phyloP scores from a whole-genome alignment of 2,888 invertebrate species.

The Oxycera nigricornis region DNA sequence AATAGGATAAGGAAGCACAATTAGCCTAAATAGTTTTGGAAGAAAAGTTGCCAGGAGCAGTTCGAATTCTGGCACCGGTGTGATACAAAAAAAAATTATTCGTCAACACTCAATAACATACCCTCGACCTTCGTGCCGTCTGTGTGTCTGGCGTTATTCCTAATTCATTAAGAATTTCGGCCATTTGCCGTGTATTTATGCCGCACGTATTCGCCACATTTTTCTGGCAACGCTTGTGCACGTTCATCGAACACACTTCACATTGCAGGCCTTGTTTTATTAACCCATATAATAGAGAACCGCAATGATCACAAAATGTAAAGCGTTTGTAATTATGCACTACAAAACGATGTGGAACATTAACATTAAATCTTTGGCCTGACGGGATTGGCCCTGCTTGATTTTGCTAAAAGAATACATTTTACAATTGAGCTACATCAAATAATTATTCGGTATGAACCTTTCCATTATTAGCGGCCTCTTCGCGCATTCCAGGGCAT shows the following conservation, averaged over 20 bases:
- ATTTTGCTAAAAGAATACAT: conserved; percentile 56
- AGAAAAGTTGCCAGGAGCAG: too few species aligned
- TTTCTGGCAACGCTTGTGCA: conserved; percentile 98
- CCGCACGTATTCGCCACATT: conserved; percentile 99
- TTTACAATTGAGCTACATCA: background rate
- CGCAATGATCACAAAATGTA: conserved; percentile 99
- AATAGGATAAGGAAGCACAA: too few species aligned
- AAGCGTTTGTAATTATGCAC: conserved; percentile 97
- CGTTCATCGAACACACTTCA: conserved; percentile 95
- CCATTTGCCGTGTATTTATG: conserved; percentile 96
- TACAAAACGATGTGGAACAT: conserved; percentile 95
- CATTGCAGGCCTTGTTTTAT: conserved; percentile 97
- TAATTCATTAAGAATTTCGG: conserved; percentile 87
- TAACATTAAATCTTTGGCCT: conserved; percentile 93
- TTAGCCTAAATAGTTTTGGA: too few species aligned
- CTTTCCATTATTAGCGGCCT: conserved; percentile 62
- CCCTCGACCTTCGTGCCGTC: conserved; percentile 72
- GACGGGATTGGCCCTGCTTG: conserved; percentile 69
- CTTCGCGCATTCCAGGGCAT: conserved; percentile 97
- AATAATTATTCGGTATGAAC: background rate
- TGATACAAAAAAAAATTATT: background rate
- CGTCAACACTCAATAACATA: conserved; percentile 50
- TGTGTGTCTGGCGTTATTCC: conserved; percentile 91
- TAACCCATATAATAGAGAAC: conserved; percentile 94
- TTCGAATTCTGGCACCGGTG: background rate